Evolutionary conservation across 2,113 vertebrate species (phyloP).

Genomic region (Nibea albiflora): DNA sequence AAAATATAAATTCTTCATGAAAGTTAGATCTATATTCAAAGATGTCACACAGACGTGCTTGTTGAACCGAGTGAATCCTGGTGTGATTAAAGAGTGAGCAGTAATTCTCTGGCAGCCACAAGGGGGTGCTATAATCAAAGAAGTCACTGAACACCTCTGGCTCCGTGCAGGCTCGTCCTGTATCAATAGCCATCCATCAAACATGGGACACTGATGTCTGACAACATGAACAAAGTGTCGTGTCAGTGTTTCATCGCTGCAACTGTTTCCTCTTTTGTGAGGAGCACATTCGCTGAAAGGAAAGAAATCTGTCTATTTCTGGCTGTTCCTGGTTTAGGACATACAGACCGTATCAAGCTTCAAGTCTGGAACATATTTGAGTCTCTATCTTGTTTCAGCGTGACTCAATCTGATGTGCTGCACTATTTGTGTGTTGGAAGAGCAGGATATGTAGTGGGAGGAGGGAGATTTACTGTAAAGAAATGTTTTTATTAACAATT

Average conservation of each 20-base stretch:
- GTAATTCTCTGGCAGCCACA: slow-evolving; percentile 15
- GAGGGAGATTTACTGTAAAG: slow-evolving; percentile 4
- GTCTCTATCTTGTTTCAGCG: slow-evolving; percentile 43
- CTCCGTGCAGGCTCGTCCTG: not conserved
- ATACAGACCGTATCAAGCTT: slow-evolving; percentile 27
- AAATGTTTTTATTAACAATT: slow-evolving; percentile 1
- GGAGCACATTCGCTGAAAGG: slow-evolving; percentile 2
- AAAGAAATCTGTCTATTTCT: slow-evolving; percentile 15
- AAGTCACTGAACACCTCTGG: not conserved
- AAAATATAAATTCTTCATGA: not conserved
- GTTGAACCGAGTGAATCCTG: not conserved
- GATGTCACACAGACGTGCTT: slow-evolving; percentile 26
- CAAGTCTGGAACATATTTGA: slow-evolving; percentile 39
- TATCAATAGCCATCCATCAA: slow-evolving; percentile 20
- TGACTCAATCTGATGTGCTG: slow-evolving; percentile 1
- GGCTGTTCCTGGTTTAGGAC: slow-evolving; percentile 6
- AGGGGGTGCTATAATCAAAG: slow-evolving; percentile 61
- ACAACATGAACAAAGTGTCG: slow-evolving; percentile 27
- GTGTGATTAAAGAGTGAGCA: not conserved
- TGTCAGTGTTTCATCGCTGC: slow-evolving; percentile 30
- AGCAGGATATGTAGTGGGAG: not conserved
- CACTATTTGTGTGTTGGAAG: not conserved
- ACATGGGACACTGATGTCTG: slow-evolving; percentile 12
- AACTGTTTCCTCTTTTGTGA: slow-evolving; percentile 1
- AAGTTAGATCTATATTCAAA: slow-evolving; percentile 1